Conservation (phyloP, 2,888 invertebrate genomes). For the Stictocephala bisonia region DNA sequence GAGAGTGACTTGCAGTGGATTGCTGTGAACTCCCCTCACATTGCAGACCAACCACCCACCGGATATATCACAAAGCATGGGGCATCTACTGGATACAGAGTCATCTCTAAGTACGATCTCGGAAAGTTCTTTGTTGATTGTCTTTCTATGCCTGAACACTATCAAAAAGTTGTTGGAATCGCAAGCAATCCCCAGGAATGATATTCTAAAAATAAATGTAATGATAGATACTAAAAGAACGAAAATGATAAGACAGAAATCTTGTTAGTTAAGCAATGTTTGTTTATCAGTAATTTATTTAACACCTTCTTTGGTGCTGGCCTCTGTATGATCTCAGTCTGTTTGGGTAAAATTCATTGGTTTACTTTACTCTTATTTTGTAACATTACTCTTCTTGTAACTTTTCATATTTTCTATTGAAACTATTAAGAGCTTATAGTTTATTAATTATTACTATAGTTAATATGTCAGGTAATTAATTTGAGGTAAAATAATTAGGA, state of each 20-base stretch:
- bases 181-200: constrained; percentile 63
- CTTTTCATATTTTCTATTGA: no score
- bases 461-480: no score
- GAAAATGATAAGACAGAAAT: neutral
- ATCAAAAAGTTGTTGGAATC: constrained; percentile 74
- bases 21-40: constrained; percentile 84
- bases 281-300: no score
- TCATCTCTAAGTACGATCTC: constrained; percentile 81
- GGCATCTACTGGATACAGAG: constrained; percentile 72
- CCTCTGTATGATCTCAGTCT: no score
- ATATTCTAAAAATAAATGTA: neutral
- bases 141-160: constrained; percentile 76
- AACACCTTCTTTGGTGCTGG: no score
- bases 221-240: neutral
- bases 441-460: no score
- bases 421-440: no score
- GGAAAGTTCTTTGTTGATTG: constrained; percentile 81
- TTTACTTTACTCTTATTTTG: no score
- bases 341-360: no score
- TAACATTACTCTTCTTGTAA: no score
- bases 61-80: constrained; percentile 73
- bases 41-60: constrained; percentile 76
- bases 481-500: no score
- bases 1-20: constrained; percentile 76
- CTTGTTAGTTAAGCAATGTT: no score